Percentiles rank a stretch among this genome's conserved stretches.
Conservation (phyloP, 2,113 vertebrate species). For the Aplodontia rufa region DNA sequence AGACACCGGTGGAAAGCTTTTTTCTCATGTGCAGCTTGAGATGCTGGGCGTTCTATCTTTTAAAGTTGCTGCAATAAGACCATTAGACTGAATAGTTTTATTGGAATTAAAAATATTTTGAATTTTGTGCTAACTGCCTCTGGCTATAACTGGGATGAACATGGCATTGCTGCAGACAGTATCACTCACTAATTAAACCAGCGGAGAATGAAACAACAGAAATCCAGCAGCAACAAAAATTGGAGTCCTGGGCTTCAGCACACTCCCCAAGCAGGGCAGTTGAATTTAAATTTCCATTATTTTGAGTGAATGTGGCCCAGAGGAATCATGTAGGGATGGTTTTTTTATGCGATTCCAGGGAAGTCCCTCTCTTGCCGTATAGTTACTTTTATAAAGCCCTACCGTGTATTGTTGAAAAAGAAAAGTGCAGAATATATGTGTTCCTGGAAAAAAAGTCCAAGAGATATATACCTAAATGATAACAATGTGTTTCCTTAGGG, state of each 20-base stretch:
- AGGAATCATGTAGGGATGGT: slow-evolving; percentile 39
- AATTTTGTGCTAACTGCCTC: slow-evolving; percentile 44
- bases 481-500: neutral
- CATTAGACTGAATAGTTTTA: neutral
- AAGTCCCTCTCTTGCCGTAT: slow-evolving; percentile 3
- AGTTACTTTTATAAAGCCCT: slow-evolving; percentile 44
- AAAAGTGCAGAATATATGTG: neutral
- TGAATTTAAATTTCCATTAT: slow-evolving; percentile 66
- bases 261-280: neutral
- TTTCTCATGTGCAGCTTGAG: neutral
- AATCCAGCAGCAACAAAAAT: slow-evolving; percentile 8
- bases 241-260: slow-evolving; percentile 25
- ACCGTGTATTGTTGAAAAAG: neutral
- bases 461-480: neutral
- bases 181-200: slow-evolving; percentile 57
- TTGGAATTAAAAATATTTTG: slow-evolving; percentile 60
- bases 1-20: neutral
- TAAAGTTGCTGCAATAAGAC: neutral
- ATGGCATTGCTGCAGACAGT: slow-evolving; percentile 11
- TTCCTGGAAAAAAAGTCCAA: neutral
- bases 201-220: slow-evolving; percentile 44
- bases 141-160: slow-evolving; percentile 26
- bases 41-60: neutral
- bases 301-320: slow-evolving; percentile 50
- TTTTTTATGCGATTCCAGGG: slow-evolving; percentile 46